Evolutionary conservation across 2,113 vertebrate genomes (phyloP), one percentile per base, ranked within the genome.

Genomic region (Onychostoma macrolepis): DNA sequence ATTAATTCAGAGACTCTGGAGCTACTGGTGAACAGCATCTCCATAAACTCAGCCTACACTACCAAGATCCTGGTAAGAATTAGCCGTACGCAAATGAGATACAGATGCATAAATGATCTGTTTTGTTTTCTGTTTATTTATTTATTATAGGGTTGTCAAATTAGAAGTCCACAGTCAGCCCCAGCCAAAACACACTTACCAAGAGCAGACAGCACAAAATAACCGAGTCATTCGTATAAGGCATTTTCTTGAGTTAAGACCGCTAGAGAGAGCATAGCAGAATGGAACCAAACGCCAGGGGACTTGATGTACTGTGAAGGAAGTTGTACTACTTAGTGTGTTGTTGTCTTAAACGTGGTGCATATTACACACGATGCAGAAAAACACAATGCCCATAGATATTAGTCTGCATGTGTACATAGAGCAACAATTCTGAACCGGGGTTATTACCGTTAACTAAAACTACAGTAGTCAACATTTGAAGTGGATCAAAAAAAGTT

Each of bases 41-140:
- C 97, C 78, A 95, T 99, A 94, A 99, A 99, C 92, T 97, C 97
- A 0, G 98, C 97, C 28, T 99, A 99, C 91, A 99, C 98, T 0
- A 97, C 97, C 86, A 99, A 99, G 92, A 99, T 99, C 87, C 92
- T 99, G 97, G 98, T 99, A 92, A 95, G 96, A 67, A 50, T 72
- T 24, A 48, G 6, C 5, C 19, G 26, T 56, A 17, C 9, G 7
- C 13, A 56, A 24, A 36, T 53, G 26, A 33, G 15, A 53, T 78
- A 24, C 38, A 50, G 26, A n/a, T 78, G 15, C 53, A 50, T 50
- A 28, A 78, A 7, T 53, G 8, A 78, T 53, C 15, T 53, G 45
- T 78, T 26, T 28, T 50, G n/a, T 50, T 26, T 17, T 76, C 4
- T 50, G 41, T 77, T 77, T 77, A 28, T 67, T 13, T 26, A 74